Base-by-base conservation (phyloP, 1,140 invertebrate genomes). In the Drosophila bocqueti region DNA sequence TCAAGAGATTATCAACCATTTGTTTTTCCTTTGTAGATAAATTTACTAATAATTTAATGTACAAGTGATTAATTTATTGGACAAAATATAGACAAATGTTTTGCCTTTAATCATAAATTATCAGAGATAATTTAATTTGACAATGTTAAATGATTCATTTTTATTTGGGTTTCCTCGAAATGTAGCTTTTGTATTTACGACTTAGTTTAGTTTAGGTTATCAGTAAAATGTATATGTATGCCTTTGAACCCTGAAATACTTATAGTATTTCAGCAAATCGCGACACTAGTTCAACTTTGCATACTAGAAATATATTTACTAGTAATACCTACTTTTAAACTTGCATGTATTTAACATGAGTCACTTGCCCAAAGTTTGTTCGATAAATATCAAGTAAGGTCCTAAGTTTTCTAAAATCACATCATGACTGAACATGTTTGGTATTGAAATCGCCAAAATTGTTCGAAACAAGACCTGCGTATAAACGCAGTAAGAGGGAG, bases 1-100 rank as follows among this genome's bases (percentile, higher is more conserved):
- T 18, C 0, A 47, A 21, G 31, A 64, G 42, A 47, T 46, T 21
- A 47, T 21, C 0, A 66, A 66, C 10, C 10, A 54, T 21, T 54
- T 46, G 55, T 34, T 38, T 38, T 9, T 21, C 13, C 16, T 38
- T 26, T 66, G 63, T 71, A 68, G 10, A 29, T 71, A 40, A 68
- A 31, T 40, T 11, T 55, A 71, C 63, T 71, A 71, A 71, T 46
- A n/a, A 31, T 16, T 55, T 18, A 69, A 29, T 46, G 49, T 68
- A 55, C 66, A 54, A 38, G 67, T 69, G 38, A 69, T 45, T 54
- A 45, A 69, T 38, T 54, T 69, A 54, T n/a, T 54, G 42, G 40
- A 42, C 67, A 71, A 71, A 55, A 71, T 67, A 71, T 40, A 71
- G 24, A 69, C 24, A 10, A 67, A 71, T 69, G 11, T 36, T 52